Percentiles rank a stretch among this genome's conserved stretches.
phyloP scores from a whole-genome alignment of 2,113 vertebrate genomes.

The Mystacornis crossleyi region DNA sequence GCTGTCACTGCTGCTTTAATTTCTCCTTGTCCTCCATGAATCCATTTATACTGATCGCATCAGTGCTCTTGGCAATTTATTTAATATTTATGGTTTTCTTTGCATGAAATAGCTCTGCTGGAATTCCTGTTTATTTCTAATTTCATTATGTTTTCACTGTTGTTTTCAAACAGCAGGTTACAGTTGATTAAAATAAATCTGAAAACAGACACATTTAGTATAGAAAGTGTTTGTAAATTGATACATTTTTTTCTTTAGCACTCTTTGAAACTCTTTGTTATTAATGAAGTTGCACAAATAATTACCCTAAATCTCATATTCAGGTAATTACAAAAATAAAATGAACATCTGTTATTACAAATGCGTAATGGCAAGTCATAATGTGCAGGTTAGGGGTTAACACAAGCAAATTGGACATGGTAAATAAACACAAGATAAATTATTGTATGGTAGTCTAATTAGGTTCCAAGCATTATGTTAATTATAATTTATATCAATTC shows the following conservation, averaged over 20 bases:
- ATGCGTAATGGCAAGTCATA: slow-evolving; percentile 64
- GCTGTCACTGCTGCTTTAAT: slow-evolving; percentile 38
- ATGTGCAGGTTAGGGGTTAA: slow-evolving; percentile 73
- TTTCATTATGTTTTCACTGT: slow-evolving; percentile 32
- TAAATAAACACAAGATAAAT: slow-evolving; percentile 75
- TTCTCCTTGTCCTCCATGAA: slow-evolving; percentile 24
- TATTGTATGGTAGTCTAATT: slow-evolving; percentile 66
- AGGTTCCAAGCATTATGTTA: slow-evolving; percentile 68
- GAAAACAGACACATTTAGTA: slow-evolving; percentile 38
- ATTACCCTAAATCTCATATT: slow-evolving; percentile 48
- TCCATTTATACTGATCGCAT: slow-evolving; percentile 23
- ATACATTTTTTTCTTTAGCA: not conserved
- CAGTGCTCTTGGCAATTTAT: slow-evolving; percentile 44
- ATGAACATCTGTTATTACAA: slow-evolving; percentile 69
- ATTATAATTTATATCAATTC: slow-evolving; percentile 75
- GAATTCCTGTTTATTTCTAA: slow-evolving; percentile 68
- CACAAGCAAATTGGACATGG: slow-evolving; percentile 68
- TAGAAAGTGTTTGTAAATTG: not conserved
- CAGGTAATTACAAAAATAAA: slow-evolving; percentile 71
- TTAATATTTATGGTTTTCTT: slow-evolving; percentile 27
- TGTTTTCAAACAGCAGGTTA: slow-evolving; percentile 50
- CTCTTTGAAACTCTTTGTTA: slow-evolving; percentile 21
- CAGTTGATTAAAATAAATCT: slow-evolving; percentile 66
- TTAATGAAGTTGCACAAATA: slow-evolving; percentile 66
- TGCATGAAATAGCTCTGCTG: slow-evolving; percentile 62